phyloP scores from a whole-genome alignment of 2,113 vertebrate species.

The Aptenodytes forsteri region DNA sequence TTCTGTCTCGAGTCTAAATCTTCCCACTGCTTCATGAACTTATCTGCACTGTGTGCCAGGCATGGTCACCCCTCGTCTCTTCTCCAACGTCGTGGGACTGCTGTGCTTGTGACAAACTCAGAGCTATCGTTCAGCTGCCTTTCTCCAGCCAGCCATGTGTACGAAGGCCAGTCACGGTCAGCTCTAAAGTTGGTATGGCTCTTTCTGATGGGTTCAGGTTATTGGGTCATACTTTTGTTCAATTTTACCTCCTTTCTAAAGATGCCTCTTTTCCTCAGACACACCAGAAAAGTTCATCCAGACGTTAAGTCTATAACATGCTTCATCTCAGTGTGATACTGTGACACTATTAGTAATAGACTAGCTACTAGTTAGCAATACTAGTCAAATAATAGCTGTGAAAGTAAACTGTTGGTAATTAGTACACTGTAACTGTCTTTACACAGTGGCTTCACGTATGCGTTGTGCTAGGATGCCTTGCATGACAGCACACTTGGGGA shows the following conservation, averaged over 20 bases:
- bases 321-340: not conserved
- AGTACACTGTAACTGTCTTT: not conserved
- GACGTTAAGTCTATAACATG: fast-evolving
- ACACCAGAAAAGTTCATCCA: not conserved
- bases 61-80: not conserved
- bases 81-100: no score
- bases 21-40: not conserved
- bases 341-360: not conserved
- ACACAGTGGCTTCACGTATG: not conserved
- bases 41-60: not conserved
- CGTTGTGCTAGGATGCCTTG: not conserved
- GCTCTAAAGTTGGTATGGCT: not conserved
- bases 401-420: not conserved
- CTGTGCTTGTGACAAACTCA: not conserved
- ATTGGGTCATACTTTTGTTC: not conserved
- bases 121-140: not conserved
- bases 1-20: not conserved
- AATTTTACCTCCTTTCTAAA: not conserved
- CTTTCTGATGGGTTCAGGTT: not conserved
- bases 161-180: not conserved
- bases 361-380: not conserved
- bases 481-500: not conserved
- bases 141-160: not conserved
- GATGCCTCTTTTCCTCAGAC: not conserved
- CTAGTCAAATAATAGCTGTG: not conserved